phyloP scores from a whole-genome alignment of 2,888 invertebrate species.

The Sminthurides aquaticus region DNA sequence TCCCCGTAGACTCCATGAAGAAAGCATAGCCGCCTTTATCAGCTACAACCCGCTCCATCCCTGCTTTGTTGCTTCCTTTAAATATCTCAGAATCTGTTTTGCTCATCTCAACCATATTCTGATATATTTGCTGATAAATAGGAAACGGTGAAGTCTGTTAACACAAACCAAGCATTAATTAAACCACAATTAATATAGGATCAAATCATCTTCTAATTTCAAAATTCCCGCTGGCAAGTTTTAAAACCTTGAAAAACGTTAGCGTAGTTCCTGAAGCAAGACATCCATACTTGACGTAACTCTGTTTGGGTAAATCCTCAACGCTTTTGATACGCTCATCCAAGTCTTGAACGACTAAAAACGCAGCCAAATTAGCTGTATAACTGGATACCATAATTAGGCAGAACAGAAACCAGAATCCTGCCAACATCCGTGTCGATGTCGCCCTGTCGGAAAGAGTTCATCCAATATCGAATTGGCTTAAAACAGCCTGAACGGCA shows the following conservation, averaged over 20 bases:
- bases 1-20: constrained; percentile 90
- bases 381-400: constrained; percentile 92
- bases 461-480: background rate
- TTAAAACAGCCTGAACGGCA: too few relatives aligned
- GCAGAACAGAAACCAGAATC: constrained; percentile 76
- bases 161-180: background rate
- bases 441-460: constrained; percentile 57
- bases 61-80: constrained; percentile 55
- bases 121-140: background rate
- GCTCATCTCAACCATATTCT: constrained; percentile 13
- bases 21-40: constrained; percentile 78
- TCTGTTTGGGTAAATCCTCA: constrained; percentile 91
- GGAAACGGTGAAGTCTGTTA: constrained; percentile 17
- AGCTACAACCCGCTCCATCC: constrained; percentile 72
- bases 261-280: constrained; percentile 18
- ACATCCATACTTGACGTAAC: constrained; percentile 58
- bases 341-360: constrained; percentile 85
- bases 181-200: background rate
- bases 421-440: constrained; percentile 22
- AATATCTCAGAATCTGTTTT: constrained; percentile 12
- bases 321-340: constrained; percentile 90
- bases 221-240: background rate
- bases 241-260: constrained; percentile 15
- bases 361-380: constrained; percentile 92
- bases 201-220: background rate